Base-by-base conservation (phyloP, 2,797 vertebrate genomes). In the Macropodus opercularis region DNA sequence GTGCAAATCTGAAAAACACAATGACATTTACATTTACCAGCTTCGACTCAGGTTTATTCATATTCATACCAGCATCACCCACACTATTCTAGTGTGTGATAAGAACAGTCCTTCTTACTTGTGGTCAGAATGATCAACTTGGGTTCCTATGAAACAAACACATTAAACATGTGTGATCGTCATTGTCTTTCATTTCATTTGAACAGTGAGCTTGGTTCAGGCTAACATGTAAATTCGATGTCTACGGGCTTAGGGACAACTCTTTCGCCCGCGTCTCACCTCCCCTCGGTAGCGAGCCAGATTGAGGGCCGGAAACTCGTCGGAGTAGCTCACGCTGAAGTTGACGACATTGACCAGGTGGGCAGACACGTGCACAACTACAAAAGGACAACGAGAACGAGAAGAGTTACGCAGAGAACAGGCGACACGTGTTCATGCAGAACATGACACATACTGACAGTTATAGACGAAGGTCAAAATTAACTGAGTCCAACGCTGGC, bases 91-190 rank as follows among this genome's bases (percentile, higher is more conserved):
- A 3, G 12, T 27, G 29, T 6, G 19, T 9, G 3, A 5, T 23
- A 8, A 41, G n/a, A 31, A 15, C 6, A 9, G n/a, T 48, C 2
- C 2, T 12, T 85, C 94, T 94, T 92, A 98, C 96, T 92, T 80
- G 95, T 95, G 42, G 94, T 94, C 79, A 98, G 93, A 86, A 98
- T 92, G 56, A 98, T 92, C 72, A 92, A 90, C 77, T 94, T 93
- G 0, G 96, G 96, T 80, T 98, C 96, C 96, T 98, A 76, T 8
- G 42, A 69, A 80, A 12, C 34, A 43, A 75, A 79, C 1, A 75
- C 29, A 72, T 29, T 57, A 57, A 15, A 27, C 62, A 8, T 49
- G 13, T 32, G 19, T 31, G 21, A 17, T 19, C 3, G 31, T 46
- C 40, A n/a, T n/a, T n/a, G n/a, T n/a, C n/a, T n/a, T n/a, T n/a